Evolutionary conservation across 1,140 invertebrate genomes (phyloP).

Genomic region (Papilio polyxenes): DNA sequence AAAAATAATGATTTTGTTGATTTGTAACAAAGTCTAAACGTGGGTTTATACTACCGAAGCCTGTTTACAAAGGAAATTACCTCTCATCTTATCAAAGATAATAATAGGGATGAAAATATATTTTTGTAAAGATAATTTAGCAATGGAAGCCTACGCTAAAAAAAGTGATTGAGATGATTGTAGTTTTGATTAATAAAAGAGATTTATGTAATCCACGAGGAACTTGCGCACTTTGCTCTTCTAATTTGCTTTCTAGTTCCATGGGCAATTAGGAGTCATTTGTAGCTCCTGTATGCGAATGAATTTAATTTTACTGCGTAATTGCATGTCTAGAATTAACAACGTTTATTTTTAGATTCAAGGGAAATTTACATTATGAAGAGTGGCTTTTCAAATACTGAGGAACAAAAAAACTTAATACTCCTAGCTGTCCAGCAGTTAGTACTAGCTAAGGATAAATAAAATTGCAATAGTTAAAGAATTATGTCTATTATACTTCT

Average conservation of each 20-base stretch:
- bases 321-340: slow-evolving; percentile 12
- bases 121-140: too few relatives aligned
- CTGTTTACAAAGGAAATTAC: too few relatives aligned
- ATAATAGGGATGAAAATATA: too few relatives aligned
- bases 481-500: background rate
- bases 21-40: too few relatives aligned
- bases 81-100: too few relatives aligned
- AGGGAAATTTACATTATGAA: background rate
- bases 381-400: slow-evolving; percentile 4
- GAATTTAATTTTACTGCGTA: slow-evolving; percentile 10
- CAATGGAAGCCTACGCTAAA: too few relatives aligned
- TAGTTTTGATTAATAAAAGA: background rate
- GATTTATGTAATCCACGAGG: background rate
- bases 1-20: too few relatives aligned
- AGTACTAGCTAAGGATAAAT: background rate
- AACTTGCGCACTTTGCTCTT: background rate
- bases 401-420: background rate
- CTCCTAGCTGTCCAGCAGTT: background rate
- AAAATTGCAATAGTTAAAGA: background rate
- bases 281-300: background rate
- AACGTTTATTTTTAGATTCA: slow-evolving; percentile 16
- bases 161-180: too few relatives aligned
- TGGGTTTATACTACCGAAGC: too few relatives aligned
- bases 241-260: background rate
- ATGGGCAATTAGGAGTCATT: background rate